Evolutionary conservation across 2,888 invertebrate genomes (phyloP), one percentile per base, ranked within the genome.

Genomic region (Euproctis similis): DNA sequence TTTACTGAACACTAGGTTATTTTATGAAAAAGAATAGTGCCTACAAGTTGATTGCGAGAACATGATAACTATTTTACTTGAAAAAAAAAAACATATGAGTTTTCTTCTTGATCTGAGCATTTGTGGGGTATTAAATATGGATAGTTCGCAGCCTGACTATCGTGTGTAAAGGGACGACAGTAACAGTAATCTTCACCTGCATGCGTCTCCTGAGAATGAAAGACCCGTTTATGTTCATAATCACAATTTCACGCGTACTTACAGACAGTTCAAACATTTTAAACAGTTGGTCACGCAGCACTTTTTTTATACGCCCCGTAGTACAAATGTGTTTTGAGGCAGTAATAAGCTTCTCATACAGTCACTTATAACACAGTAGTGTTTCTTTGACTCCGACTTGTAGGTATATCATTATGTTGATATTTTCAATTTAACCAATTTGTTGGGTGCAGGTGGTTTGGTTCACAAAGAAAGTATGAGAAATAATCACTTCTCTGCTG

Each of bases 161-260:
- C 19, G 9, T 12, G 4, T 5, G 11, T 11, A 11, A n/a, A 11
- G 10, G 21, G 21, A 12, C 10, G 7, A 9, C n/a, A n/a, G n/a
- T n/a, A n/a, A n/a, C n/a, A n/a, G 21, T 10, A 21, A 10, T 21
- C 39, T 34, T 31, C 42, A 47, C 38, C 40, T 46, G 44, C 22
- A 39, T 46, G 44, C 22, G 38, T 32, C 40, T 26, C 37, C 35
- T 32, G 39, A 39, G 53, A 63, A 60, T 54, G 53, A 58, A 61
- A 57, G 33, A 53, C 53, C 43, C 53, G 58, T 68, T 67, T 70
- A 66, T 66, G 58, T 64, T 69, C 54, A 70, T 78, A 77, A 78
- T 78, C 68, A 77, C 62, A 70, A 76, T 77, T 80, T 80, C 76
- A 81, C 75, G 77, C 75, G 60, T 70, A 61, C 62, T 78, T 70